Conservation (phyloP, 2,113 vertebrate genomes). For the Corydoras sp. region DNA sequence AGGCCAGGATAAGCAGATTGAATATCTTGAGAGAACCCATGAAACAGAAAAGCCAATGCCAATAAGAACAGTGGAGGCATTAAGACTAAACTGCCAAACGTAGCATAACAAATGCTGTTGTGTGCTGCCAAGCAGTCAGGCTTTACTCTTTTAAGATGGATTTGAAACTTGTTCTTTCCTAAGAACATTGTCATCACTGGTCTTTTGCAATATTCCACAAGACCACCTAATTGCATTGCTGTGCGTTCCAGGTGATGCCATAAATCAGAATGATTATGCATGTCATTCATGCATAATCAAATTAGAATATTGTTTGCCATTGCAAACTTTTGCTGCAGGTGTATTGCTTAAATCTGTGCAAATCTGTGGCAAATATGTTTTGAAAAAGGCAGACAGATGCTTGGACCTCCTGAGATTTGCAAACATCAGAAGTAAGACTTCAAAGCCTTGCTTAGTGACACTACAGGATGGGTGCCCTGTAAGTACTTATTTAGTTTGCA, state of each 20-base stretch:
- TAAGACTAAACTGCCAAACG: conserved; percentile 22
- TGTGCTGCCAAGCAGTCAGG: conserved; percentile 52
- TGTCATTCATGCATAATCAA: too few relatives aligned
- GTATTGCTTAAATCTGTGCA: background rate
- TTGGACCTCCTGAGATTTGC: conserved; percentile 55
- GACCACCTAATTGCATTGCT: conserved; percentile 7
- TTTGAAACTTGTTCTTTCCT: conserved; percentile 31
- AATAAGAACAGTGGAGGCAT: conserved; percentile 31
- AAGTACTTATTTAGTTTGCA: conserved; percentile 15
- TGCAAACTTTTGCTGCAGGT: conserved; percentile 15
- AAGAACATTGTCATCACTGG: conserved; percentile 50
- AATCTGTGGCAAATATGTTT: conserved; percentile 52
- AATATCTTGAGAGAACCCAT: conserved; percentile 24
- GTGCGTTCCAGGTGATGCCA: too few relatives aligned
- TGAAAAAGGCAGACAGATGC: conserved; percentile 57
- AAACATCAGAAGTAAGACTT: conserved; percentile 55
- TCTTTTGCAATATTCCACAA: conserved; percentile 30
- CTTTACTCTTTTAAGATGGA: conserved; percentile 50
- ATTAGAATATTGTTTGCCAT: too few relatives aligned
- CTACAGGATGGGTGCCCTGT: conserved; percentile 31
- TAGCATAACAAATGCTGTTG: conserved; percentile 49
- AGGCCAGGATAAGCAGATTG: background rate
- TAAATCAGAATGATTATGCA: too few relatives aligned
- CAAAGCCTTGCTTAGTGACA: conserved; percentile 58
- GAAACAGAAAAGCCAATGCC: conserved; percentile 29